phyloP scores from a whole-genome alignment of 2,113 vertebrate genomes.

The Pseudorhombus dupliciocellatus region DNA sequence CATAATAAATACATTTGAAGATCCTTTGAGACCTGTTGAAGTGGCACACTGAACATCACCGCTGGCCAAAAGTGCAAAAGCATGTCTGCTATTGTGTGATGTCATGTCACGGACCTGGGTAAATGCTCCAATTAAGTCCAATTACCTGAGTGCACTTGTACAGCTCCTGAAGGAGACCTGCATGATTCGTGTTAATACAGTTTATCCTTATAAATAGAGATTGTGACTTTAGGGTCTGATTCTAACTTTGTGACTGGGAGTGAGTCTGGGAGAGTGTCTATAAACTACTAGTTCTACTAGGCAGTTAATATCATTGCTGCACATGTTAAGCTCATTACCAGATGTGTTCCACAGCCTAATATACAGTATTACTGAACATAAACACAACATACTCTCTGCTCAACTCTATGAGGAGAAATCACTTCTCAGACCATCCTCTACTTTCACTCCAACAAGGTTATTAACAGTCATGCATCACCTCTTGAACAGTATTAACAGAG shows the following conservation, averaged over 20 bases:
- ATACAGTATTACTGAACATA: slow-evolving; percentile 1
- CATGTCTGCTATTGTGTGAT: background rate
- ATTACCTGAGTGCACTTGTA: no score
- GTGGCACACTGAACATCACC: background rate
- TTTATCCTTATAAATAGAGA: background rate
- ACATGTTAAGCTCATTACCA: background rate
- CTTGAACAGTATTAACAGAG: slow-evolving; percentile 46
- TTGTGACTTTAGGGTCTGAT: background rate
- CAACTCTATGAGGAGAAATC: slow-evolving; percentile 9
- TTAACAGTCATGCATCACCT: slow-evolving; percentile 61
- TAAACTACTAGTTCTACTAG: background rate
- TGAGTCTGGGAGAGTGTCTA: background rate
- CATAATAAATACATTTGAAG: no score
- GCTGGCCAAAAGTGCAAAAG: background rate
- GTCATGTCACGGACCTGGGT: background rate
- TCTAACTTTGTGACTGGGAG: background rate
- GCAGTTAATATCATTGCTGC: background rate
- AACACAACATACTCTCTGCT: slow-evolving; percentile 16
- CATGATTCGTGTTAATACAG: background rate
- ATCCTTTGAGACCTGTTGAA: no score
- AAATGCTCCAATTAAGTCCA: no score
- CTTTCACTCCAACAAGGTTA: slow-evolving; percentile 35
- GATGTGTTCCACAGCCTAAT: background rate
- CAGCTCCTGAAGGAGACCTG: background rate
- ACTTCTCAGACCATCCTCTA: slow-evolving; percentile 26